phyloP scores from a whole-genome alignment of 1,140 invertebrate species.

The Drosophila parabipectinata region DNA sequence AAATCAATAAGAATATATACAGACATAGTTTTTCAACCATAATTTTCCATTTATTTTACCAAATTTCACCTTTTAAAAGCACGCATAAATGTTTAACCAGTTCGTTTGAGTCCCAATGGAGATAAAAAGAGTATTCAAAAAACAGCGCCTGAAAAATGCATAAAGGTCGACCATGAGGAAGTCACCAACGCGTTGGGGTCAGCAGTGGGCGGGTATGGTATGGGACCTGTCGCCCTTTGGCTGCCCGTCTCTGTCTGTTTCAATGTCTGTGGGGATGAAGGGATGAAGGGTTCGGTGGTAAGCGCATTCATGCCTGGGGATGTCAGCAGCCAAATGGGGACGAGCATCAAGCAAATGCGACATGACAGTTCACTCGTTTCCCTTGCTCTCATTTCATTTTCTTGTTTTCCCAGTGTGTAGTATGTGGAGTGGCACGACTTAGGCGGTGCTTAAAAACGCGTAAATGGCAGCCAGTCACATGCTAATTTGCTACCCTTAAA shows the following conservation, averaged over 20 bases:
- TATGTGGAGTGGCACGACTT: conserved; percentile 35
- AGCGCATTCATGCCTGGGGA: conserved; percentile 41
- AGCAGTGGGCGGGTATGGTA: neutral
- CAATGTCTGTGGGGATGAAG: conserved; percentile 4
- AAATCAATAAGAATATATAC: no score
- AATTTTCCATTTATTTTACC: neutral
- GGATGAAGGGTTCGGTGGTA: conserved; percentile 41
- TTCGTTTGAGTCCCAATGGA: neutral
- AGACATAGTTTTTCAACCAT: no score
- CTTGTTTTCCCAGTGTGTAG: conserved; percentile 3
- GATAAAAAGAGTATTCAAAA: neutral
- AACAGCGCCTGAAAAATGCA: conserved; percentile 1
- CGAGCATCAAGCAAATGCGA: conserved; percentile 55
- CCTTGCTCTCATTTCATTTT: conserved; percentile 23
- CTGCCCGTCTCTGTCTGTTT: conserved; percentile 21
- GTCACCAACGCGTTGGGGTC: neutral
- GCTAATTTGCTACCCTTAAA: conserved; percentile 50
- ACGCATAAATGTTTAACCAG: neutral
- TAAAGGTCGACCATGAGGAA: neutral
- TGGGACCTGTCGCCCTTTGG: conserved; percentile 31
- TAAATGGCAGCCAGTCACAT: conserved; percentile 71
- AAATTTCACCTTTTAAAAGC: neutral
- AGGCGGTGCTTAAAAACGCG: conserved; percentile 67
- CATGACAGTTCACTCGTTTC: conserved; percentile 56
- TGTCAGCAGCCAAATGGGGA: conserved; percentile 31